Conservation (phyloP, 1,140 invertebrate genomes). For the Lutraria rhynchaena region DNA sequence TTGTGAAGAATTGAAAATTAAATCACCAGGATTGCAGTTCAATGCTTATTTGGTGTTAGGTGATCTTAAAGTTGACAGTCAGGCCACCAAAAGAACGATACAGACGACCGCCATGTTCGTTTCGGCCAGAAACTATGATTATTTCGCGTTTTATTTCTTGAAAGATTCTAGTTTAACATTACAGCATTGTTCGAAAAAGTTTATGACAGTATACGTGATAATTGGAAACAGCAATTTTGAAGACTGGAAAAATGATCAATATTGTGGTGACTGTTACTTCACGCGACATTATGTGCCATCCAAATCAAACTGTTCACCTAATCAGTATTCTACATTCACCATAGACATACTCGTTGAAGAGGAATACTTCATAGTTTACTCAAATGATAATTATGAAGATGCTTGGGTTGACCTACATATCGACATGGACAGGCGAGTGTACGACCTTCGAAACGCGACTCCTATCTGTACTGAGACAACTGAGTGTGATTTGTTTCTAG, state of each 20-base stretch:
- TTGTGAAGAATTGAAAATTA: slow-evolving; percentile 37
- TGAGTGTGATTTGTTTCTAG: slow-evolving; percentile 25
- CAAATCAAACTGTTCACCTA: background rate
- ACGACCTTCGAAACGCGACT: slow-evolving; percentile 9
- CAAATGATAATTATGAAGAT: background rate
- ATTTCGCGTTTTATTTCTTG: slow-evolving; percentile 34
- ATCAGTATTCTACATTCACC: background rate
- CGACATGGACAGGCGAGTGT: background rate
- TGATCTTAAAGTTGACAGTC: background rate
- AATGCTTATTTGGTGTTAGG: slow-evolving; percentile 18
- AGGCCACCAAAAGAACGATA: background rate
- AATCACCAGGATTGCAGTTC: slow-evolving; percentile 31
- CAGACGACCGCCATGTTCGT: slow-evolving; percentile 37
- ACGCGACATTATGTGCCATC: background rate
- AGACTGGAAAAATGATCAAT: slow-evolving; percentile 20
- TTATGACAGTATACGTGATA: slow-evolving; percentile 20
- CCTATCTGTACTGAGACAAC: slow-evolving; percentile 1
- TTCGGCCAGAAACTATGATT: background rate
- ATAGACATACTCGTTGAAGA: slow-evolving; percentile 1
- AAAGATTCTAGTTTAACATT: slow-evolving; percentile 1
- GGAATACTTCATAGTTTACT: slow-evolving; percentile 45
- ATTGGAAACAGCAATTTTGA: slow-evolving; percentile 17
- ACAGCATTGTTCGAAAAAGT: background rate
- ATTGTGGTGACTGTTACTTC: slow-evolving; percentile 43
- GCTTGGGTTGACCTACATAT: slow-evolving; percentile 30